These are phyloP conservation scores for Sisyra nigra DNA, from an alignment of 2,888 invertebrate genomes.

Conservation along the genomic window DNA sequence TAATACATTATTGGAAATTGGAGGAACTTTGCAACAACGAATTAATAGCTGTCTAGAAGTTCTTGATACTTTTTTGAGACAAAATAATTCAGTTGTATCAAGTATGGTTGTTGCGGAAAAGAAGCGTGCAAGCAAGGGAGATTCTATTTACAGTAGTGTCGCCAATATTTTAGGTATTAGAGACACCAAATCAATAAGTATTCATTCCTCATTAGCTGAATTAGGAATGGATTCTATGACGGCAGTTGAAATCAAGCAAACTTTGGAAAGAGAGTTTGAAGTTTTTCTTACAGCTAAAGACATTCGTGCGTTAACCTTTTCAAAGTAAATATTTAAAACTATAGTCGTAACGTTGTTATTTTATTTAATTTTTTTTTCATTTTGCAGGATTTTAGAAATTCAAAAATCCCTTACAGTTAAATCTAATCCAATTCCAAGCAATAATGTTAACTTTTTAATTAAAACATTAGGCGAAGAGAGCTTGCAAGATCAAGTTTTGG, in stretches of 20 bases:
- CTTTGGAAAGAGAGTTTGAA: slow-evolving; percentile 77
- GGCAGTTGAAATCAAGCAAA: slow-evolving; percentile 92
- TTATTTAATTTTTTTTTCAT: neutral
- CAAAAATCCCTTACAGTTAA: too few species aligned
- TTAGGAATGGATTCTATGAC: slow-evolving; percentile 95
- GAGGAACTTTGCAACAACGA: slow-evolving; percentile 50
- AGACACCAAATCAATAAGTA: slow-evolving; percentile 51
- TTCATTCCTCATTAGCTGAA: slow-evolving; percentile 64
- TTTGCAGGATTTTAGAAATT: too few species aligned
- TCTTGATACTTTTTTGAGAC: slow-evolving; percentile 53
- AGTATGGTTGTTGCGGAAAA: slow-evolving; percentile 84
- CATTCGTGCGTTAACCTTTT: slow-evolving; percentile 63
- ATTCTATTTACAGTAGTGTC: slow-evolving; percentile 56
- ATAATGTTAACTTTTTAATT: neutral
- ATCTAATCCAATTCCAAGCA: neutral
- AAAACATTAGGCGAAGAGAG: slow-evolving; percentile 15
- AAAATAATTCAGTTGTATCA: slow-evolving; percentile 47
- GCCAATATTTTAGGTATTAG: slow-evolving; percentile 43
- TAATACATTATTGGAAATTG: slow-evolving; percentile 27
- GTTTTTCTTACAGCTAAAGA: slow-evolving; percentile 74
- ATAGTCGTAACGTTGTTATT: slow-evolving; percentile 3
- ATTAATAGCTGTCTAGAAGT: slow-evolving; percentile 44
- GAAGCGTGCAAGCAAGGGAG: slow-evolving; percentile 39
- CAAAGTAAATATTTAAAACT: slow-evolving; percentile 35
- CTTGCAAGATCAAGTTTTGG: slow-evolving; percentile 29